Evolutionary conservation across 1,140 invertebrate species (phyloP).

Genomic region (Zelostemma sp.): DNA sequence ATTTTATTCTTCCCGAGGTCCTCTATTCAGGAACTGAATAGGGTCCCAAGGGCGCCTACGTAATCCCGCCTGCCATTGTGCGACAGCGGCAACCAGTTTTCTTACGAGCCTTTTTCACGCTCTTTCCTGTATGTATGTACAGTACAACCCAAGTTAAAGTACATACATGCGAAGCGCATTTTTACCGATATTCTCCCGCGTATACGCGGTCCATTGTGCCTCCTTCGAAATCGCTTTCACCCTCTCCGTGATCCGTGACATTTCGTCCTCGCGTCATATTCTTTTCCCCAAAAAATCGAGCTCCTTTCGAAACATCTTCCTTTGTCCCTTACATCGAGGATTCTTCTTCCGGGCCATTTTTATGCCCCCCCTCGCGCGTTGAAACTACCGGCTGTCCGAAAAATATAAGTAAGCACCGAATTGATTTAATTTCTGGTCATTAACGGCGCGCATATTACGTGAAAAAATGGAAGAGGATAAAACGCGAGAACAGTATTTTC

Average conservation of each 20-base stretch:
- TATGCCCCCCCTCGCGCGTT: background rate
- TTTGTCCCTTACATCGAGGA: too few species aligned
- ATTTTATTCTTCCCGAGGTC: conserved; percentile 50
- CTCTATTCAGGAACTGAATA: conserved; percentile 42
- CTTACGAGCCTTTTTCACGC: too few species aligned
- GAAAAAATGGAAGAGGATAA: conserved; percentile 34
- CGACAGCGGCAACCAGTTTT: conserved; percentile 24
- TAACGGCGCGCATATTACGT: background rate
- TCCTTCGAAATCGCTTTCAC: conserved; percentile 28
- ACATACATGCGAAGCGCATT: background rate
- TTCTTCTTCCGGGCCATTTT: too few species aligned
- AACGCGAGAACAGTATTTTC: conserved; percentile 50
- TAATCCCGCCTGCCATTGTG: conserved; percentile 59
- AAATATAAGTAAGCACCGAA: background rate
- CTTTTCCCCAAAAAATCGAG: too few species aligned
- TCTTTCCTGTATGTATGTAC: background rate
- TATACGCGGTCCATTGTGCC: conserved; percentile 25
- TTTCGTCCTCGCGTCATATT: too few species aligned
- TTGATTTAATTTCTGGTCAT: background rate
- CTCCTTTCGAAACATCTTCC: too few species aligned
- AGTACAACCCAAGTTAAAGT: background rate
- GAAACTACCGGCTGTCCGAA: background rate
- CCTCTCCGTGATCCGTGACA: conserved; percentile 23
- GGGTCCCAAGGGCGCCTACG: conserved; percentile 61
- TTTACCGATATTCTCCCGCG: background rate